A percentile compares a stretch with the other conserved stretches of the same genome.
Evolutionary conservation across 2,113 vertebrate species (phyloP).

Genomic region (Gopherus evgoodei): DNA sequence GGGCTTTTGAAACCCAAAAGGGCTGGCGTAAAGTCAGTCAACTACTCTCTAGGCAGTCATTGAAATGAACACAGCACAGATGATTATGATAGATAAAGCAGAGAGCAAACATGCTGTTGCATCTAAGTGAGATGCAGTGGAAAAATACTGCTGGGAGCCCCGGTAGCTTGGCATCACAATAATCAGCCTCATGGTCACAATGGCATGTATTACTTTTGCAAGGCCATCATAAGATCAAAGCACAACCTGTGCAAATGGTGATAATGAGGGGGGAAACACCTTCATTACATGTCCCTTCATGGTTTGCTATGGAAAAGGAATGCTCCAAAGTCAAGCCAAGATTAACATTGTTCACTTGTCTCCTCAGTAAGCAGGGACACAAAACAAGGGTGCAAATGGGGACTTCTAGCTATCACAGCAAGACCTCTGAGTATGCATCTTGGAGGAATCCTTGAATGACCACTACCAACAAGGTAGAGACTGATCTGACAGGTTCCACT

Average conservation of each 20-base stretch:
- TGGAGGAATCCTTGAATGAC: no score
- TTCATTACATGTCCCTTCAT: accelerated
- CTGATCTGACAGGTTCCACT: background rate
- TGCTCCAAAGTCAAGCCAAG: background rate
- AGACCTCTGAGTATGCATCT: background rate
- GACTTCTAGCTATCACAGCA: background rate
- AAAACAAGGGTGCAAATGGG: background rate
- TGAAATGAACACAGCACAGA: background rate
- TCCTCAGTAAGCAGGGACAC: background rate
- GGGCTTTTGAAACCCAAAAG: background rate
- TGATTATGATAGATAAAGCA: background rate
- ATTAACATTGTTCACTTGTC: background rate
- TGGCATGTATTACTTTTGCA: background rate
- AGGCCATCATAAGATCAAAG: background rate
- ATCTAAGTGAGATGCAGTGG: background rate
- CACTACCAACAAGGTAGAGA: background rate
- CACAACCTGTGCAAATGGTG: background rate
- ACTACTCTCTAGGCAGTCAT: background rate
- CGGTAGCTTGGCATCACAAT: background rate
- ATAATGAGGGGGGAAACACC: background rate
- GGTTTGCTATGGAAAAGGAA: background rate
- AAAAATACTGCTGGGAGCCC: background rate
- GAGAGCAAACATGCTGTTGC: background rate
- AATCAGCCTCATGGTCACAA: background rate
- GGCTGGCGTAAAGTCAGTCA: background rate